phyloP scores from a whole-genome alignment of 2,797 vertebrate genomes.

The Periophthalmus magnuspinnatus region DNA sequence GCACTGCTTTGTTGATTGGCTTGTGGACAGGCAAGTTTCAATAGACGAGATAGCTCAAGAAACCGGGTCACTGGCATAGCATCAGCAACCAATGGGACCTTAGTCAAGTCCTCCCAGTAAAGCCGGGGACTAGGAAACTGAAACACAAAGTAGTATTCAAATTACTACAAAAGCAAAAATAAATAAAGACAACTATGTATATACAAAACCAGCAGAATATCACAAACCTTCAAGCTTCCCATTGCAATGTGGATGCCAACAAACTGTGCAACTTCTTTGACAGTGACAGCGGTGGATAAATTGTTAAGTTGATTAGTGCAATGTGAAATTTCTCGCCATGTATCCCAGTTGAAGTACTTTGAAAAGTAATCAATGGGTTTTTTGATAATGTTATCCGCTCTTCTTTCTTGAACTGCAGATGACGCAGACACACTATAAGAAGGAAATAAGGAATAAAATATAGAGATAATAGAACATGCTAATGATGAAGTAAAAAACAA shows the following conservation, averaged over 20 bases:
- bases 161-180: neutral
- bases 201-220: neutral
- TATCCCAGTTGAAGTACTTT: constrained; percentile 74
- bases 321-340: constrained; percentile 73
- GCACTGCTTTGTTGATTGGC: constrained; percentile 13
- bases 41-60: constrained; percentile 60
- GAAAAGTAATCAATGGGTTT: constrained; percentile 77
- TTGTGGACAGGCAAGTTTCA: constrained; percentile 62
- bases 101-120: constrained; percentile 81
- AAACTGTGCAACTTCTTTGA: constrained; percentile 74
- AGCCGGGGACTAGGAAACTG: constrained; percentile 79
- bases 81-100: constrained; percentile 78
- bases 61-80: constrained; percentile 74
- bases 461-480: neutral
- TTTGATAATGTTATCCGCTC: constrained; percentile 23
- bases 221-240: constrained; percentile 82
- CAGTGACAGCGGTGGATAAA: constrained; percentile 53
- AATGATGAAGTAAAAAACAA: neutral
- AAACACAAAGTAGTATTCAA: constrained; percentile 19
- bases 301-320: constrained; percentile 65
- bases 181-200: neutral
- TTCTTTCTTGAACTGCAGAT: constrained; percentile 11
- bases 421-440: constrained; percentile 38
- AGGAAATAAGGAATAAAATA: constrained; percentile 1
- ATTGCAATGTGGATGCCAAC: constrained; percentile 83